These are phyloP conservation scores for Muscicapa adusta DNA, from an alignment of 2,113 vertebrate genomes.

Conservation along the genomic window DNA sequence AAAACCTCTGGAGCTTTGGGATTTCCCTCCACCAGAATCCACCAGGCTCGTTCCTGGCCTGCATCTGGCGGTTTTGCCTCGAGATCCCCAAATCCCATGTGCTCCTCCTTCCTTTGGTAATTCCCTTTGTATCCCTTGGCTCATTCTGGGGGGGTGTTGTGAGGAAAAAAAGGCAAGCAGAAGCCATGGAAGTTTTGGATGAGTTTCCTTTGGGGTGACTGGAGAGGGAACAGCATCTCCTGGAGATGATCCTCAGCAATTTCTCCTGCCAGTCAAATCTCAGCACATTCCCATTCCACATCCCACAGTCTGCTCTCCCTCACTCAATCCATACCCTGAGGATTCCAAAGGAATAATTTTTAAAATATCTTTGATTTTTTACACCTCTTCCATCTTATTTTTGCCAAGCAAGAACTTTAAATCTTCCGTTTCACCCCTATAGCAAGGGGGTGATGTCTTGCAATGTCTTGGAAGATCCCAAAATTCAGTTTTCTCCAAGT, in stretches of 20 bases:
- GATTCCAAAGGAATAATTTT: not conserved
- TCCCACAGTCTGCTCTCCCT: not conserved
- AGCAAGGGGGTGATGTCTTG: not conserved
- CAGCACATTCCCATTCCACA: not conserved
- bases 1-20: not conserved
- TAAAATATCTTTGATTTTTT: not conserved
- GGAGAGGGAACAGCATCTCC: not conserved
- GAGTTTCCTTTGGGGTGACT: not conserved
- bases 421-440: not conserved
- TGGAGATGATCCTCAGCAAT: too few relatives aligned
- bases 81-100: rapidly evolving
- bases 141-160: not conserved
- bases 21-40: not conserved
- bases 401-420: not conserved
- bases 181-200: not conserved
- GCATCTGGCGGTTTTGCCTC: not conserved
- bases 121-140: not conserved
- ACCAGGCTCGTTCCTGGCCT: not conserved
- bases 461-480: not conserved
- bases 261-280: not conserved
- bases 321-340: not conserved
- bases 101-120: not conserved
- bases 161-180: not conserved
- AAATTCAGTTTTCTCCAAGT: not conserved
- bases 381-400: not conserved